A percentile compares a stretch with the other conserved stretches of the same genome.
These are phyloP conservation scores for Tachysurus fulvidraco DNA, from an alignment of 2,113 vertebrate species.

Conservation along the genomic window DNA sequence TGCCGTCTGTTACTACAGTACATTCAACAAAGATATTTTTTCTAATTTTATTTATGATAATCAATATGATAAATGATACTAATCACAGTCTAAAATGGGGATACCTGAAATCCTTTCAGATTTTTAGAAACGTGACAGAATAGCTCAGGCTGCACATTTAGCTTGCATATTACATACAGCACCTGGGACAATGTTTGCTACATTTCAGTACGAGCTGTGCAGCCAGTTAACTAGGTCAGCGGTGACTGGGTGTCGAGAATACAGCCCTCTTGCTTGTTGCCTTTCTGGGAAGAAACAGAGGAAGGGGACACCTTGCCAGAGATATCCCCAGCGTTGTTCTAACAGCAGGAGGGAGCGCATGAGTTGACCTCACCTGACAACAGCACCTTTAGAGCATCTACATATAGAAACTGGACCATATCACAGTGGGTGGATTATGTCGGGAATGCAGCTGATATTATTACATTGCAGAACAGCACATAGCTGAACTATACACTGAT, in stretches of 20 bases:
- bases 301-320: conserved; percentile 47
- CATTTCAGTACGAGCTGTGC: conserved; percentile 33
- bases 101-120: not conserved
- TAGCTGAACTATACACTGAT: not conserved
- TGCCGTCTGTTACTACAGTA: not conserved
- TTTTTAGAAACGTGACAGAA: not conserved
- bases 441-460: conserved; percentile 33
- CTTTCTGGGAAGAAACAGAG: conserved; percentile 41
- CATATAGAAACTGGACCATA: conserved; percentile 43
- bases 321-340: conserved; percentile 34
- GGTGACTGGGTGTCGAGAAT: conserved; percentile 38
- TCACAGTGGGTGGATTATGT: conserved; percentile 33
- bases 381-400: conserved; percentile 34
- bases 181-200: conserved; percentile 35
- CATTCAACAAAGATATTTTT: not conserved
- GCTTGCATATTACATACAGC: conserved; percentile 1
- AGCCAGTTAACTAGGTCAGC: conserved; percentile 51
- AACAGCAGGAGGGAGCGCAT: conserved; percentile 38
- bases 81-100: not conserved
- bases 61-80: not conserved
- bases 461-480: conserved; percentile 3
- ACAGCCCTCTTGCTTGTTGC: conserved; percentile 35
- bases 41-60: too few species aligned
- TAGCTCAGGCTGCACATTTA: conserved; percentile 9
- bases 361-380: conserved; percentile 44